Evolutionary conservation across 2,888 invertebrate species (phyloP), one percentile per base, ranked within the genome.

Genomic region (Pristionchus japonicus): DNA sequence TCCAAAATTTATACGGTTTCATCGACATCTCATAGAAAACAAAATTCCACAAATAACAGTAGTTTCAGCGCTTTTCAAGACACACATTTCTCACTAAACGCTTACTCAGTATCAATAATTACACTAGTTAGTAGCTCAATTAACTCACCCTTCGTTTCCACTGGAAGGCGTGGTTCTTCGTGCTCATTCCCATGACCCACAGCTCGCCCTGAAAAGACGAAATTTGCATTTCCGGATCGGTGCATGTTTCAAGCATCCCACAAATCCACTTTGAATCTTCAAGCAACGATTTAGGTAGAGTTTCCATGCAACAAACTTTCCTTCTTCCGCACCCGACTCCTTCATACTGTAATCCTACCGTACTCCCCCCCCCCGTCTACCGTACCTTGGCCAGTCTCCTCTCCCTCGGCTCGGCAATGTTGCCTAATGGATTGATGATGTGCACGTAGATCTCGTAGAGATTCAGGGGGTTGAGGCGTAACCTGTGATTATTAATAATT

Each of bases 101-200:
- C n/a, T n/a, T n/a, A n/a, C n/a, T n/a, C n/a, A n/a, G n/a, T n/a
- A n/a, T n/a, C n/a, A n/a, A n/a, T n/a, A n/a, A n/a, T n/a, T n/a
- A n/a, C n/a, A n/a, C n/a, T n/a, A n/a, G n/a, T n/a, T n/a, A n/a
- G n/a, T n/a, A n/a, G n/a, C n/a, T n/a, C n/a, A 70, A 37, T 20
- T 37, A 17, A 4, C 47, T 47, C 9, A 43, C 77, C 43, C 77
- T 40, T 40, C 77, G 23, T 27, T 77, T 77, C 77, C 77, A 77
- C 23, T 47, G 47, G 43, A 77, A 77, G 3, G n/a, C 43, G 40
- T 40, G 11, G 13, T 13, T n/a, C 9, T 47, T n/a, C 77, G 43
- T 77, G n/a, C 77, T 77, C 77, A 77, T 77, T 23, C 77, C 77
- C 77, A 77, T 77, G 27, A 77, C 77, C 77, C 77, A 77, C 47